phyloP scores from a whole-genome alignment of 2,113 vertebrate genomes.

The Leptocoma aspasia region DNA sequence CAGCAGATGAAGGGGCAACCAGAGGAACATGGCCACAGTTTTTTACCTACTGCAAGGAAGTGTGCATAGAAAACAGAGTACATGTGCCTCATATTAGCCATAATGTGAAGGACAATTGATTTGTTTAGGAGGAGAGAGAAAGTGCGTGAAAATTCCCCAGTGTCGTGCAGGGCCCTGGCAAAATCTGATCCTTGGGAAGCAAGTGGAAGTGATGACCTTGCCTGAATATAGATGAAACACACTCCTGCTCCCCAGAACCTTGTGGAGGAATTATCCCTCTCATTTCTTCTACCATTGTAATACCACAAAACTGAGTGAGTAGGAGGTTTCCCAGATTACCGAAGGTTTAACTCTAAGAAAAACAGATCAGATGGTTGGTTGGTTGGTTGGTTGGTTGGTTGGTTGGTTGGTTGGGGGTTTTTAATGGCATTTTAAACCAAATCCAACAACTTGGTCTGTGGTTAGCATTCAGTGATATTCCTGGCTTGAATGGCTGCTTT shows the following conservation, averaged over 20 bases:
- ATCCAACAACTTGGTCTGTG: not conserved
- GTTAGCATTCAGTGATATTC: not conserved
- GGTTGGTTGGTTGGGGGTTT: accelerated
- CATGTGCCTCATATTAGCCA: not conserved
- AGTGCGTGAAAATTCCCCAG: not conserved
- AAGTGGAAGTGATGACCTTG: not conserved
- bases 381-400: not conserved
- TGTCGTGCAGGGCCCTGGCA: not conserved
- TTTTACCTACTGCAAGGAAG: not conserved
- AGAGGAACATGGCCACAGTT: not conserved
- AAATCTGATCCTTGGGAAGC: not conserved
- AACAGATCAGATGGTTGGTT: not conserved
- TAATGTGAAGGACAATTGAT: not conserved
- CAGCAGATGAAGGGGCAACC: not conserved
- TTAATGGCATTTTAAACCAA: not conserved
- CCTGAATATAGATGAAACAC: not conserved
- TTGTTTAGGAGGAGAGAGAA: not conserved
- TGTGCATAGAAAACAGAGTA: not conserved
- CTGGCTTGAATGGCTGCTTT: not conserved
- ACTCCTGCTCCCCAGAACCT: not conserved
- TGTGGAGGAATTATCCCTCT: not conserved
- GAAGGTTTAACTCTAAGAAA: not conserved
- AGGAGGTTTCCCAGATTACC: not conserved
- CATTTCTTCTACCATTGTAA: not conserved
- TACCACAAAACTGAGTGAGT: not conserved